Evolutionary conservation across 2,888 invertebrate species (phyloP), one percentile per base, ranked within the genome.

Genomic region (Boloria euphrosyne): DNA sequence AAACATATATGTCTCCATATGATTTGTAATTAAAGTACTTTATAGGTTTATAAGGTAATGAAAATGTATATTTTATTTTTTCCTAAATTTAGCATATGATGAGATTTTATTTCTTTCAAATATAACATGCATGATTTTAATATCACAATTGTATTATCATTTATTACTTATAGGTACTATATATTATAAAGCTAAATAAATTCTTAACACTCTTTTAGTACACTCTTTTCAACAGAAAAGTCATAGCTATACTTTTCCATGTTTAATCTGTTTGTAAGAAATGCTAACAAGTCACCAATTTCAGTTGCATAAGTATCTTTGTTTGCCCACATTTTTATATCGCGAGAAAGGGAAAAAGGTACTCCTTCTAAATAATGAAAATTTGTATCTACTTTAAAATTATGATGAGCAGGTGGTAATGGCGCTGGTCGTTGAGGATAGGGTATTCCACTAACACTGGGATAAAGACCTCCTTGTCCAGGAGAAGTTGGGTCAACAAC

Each of bases 311-410:
- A 86, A 0, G 87, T 76, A 65, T 94, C 93, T 72, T 92, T 90
- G 72, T 89, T 92, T 13, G 87, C 75, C 7, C 84, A 86, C 79
- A 89, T 83, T 74, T 91, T 86, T 10, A 94, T 80, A 55, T 90
- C 88, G 68, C 87, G 87, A 2, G 89, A 89, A 70, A 94, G 75
- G 17, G 88, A 81, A 72, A 94, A 94, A 0, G 94, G 94, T 0
- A 94, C 93, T 46, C 92, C 93, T 74, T 89, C 92, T 7, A 94
- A 78, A 70, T 93, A 93, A 77, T 91, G 89, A 69, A 92, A 90
- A 4, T 81, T 79, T 4, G 79, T 83, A 49, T 90, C 91, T 53
- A 79, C 72, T 7, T 73, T 69, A 14, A 59, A 17, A 22, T 44
- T 71, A 58, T 75, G 78, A 1, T 75, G 74, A 3, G 75, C 70